Conservation (phyloP, 1,140 invertebrate species). For the Wasmannia auropunctata region DNA sequence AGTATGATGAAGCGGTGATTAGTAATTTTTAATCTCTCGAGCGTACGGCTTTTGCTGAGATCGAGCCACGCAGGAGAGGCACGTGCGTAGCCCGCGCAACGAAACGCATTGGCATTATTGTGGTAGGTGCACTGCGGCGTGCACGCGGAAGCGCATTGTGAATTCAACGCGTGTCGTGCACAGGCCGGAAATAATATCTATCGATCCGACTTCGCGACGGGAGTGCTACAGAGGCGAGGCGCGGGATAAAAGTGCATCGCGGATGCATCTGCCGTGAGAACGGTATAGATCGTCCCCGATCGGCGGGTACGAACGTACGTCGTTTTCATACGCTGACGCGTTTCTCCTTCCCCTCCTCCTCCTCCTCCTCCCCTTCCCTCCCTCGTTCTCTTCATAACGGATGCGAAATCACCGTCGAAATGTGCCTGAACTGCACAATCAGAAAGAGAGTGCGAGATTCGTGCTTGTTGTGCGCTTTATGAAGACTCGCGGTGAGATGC, state of each 20-base stretch:
- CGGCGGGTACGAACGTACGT: constrained; percentile 19
- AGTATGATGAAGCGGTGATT: background rate
- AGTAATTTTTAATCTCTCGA: background rate
- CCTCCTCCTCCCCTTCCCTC: no score
- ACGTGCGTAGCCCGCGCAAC: constrained; percentile 32
- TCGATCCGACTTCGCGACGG: constrained; percentile 59
- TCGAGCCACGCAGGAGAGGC: background rate
- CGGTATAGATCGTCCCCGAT: constrained; percentile 64
- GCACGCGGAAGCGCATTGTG: constrained; percentile 75
- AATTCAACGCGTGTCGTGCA: constrained; percentile 72
- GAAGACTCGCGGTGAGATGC: background rate
- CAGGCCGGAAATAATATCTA: constrained; percentile 77
- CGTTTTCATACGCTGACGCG: constrained; percentile 43
- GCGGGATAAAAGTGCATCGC: constrained; percentile 69
- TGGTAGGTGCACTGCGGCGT: constrained; percentile 62
- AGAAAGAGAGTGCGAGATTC: constrained; percentile 7
- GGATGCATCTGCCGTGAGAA: constrained; percentile 53
- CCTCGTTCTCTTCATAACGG: background rate
- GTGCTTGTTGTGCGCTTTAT: background rate
- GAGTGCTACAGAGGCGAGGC: constrained; percentile 1
- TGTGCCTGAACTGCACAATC: constrained; percentile 47
- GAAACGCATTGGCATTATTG: constrained; percentile 75
- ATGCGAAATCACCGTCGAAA: constrained; percentile 59
- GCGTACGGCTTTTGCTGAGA: background rate
- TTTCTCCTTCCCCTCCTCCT: constrained; percentile 23